Evolutionary conservation across 1,140 invertebrate species (phyloP).

Genomic region (Eriosoma lanigerum): DNA sequence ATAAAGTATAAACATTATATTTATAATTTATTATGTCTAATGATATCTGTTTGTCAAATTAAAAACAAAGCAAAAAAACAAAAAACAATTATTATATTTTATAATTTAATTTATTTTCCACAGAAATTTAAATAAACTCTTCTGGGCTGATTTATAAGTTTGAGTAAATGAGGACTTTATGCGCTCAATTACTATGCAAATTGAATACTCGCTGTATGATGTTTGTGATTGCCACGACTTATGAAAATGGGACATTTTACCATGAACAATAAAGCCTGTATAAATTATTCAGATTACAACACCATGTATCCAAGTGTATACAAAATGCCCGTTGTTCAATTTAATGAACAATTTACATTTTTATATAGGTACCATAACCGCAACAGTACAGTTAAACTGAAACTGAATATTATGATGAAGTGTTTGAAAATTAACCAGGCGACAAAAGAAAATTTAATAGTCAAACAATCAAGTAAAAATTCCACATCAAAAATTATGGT

Average conservation of each 20-base stretch:
- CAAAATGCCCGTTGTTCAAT: slow-evolving; percentile 44
- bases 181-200: slow-evolving; percentile 43
- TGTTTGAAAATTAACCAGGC: slow-evolving; percentile 15
- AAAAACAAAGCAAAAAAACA: too few relatives aligned
- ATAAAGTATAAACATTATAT: too few relatives aligned
- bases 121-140: slow-evolving; percentile 31
- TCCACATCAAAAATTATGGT: background rate
- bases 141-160: slow-evolving; percentile 25
- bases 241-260: slow-evolving; percentile 43
- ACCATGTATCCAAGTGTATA: slow-evolving; percentile 28
- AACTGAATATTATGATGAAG: slow-evolving; percentile 14
- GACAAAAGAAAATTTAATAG: slow-evolving; percentile 25
- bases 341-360: slow-evolving; percentile 52
- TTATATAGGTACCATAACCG: slow-evolving; percentile 25
- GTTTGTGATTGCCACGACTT: slow-evolving; percentile 43
- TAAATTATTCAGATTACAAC: slow-evolving; percentile 49
- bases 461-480: slow-evolving; percentile 24
- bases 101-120: slow-evolving; percentile 24
- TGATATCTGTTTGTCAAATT: too few relatives aligned
- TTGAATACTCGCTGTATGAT: slow-evolving; percentile 44
- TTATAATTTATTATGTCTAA: too few relatives aligned
- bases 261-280: slow-evolving; percentile 36
- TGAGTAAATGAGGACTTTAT: slow-evolving; percentile 30
- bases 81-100: background rate
- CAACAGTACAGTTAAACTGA: background rate